These are phyloP conservation scores for Mobula hypostoma DNA, from an alignment of 2,113 vertebrate species.

Conservation along the genomic window DNA sequence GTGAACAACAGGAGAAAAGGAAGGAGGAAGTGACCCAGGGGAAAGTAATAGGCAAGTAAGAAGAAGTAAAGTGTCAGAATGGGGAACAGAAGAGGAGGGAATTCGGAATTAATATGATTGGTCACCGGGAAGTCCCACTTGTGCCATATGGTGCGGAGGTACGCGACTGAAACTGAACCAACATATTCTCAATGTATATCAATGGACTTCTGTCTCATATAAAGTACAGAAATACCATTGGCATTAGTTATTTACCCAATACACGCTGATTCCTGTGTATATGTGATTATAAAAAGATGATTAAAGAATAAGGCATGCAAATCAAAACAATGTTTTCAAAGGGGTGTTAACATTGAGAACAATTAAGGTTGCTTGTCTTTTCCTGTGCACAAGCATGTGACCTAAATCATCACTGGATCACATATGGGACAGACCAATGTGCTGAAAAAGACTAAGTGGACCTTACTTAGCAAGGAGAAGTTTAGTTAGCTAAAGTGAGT, in stretches of 20 bases:
- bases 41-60: too few species aligned
- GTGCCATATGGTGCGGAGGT: too few species aligned
- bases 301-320: neutral
- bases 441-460: neutral
- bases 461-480: neutral
- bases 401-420: neutral
- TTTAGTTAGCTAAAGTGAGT: neutral
- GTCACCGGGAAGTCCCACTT: too few species aligned
- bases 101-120: too few species aligned
- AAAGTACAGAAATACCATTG: neutral
- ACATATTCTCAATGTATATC: too few species aligned
- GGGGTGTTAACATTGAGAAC: neutral
- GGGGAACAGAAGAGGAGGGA: too few species aligned
- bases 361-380: neutral
- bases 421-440: neutral
- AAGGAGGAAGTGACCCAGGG: too few species aligned
- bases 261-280: neutral
- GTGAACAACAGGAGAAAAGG: too few species aligned
- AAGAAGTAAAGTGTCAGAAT: too few species aligned
- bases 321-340: neutral
- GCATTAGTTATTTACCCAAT: neutral
- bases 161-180: too few species aligned
- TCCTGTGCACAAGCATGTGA: neutral
- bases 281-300: neutral
- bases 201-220: too few species aligned